Evolutionary conservation across 53 echinoderm and acorn worm genomes (phyloP).

Genomic region (Holothuria scabra): DNA sequence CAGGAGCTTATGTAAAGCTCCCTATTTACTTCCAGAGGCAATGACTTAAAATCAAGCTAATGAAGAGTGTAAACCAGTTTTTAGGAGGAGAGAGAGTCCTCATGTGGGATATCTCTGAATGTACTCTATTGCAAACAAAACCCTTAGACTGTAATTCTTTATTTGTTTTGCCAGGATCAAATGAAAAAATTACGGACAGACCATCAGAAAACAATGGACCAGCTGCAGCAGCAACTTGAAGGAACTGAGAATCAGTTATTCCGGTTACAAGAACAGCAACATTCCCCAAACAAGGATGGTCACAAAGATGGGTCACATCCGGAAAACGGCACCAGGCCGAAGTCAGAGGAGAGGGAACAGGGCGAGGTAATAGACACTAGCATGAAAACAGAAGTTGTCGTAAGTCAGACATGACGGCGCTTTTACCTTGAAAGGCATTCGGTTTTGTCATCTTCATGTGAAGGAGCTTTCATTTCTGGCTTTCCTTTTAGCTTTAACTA

Average conservation of each 20-base stretch:
- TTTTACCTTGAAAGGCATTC: too few relatives aligned
- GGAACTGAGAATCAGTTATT: slow-evolving; percentile 89
- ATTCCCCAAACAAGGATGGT: slow-evolving; percentile 25
- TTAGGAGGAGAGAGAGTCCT: too few relatives aligned
- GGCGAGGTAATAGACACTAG: slow-evolving; percentile 75
- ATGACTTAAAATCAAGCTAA: too few relatives aligned
- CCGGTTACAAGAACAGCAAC: slow-evolving; percentile 79
- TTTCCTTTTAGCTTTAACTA: not conserved
- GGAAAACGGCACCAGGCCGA: slow-evolving; percentile 59
- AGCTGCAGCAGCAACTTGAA: slow-evolving; percentile 91
- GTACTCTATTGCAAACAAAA: too few relatives aligned
- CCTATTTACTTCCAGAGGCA: too few relatives aligned
- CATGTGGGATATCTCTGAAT: too few relatives aligned
- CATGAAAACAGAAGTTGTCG: not conserved
- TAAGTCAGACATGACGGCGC: too few relatives aligned
- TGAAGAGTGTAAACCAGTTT: too few relatives aligned
- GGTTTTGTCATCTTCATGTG: too few relatives aligned
- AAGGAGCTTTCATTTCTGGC: not conserved
- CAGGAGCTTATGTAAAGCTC: too few relatives aligned
- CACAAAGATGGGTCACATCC: not conserved
- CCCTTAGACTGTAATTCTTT: too few relatives aligned
- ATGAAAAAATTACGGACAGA: slow-evolving; percentile 87
- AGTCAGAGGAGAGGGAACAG: slow-evolving; percentile 81
- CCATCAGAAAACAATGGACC: slow-evolving; percentile 73
- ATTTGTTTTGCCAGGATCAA: slow-evolving; percentile 46